Conservation (phyloP, 2,888 invertebrate species). For the Noctua fimbriata region DNA sequence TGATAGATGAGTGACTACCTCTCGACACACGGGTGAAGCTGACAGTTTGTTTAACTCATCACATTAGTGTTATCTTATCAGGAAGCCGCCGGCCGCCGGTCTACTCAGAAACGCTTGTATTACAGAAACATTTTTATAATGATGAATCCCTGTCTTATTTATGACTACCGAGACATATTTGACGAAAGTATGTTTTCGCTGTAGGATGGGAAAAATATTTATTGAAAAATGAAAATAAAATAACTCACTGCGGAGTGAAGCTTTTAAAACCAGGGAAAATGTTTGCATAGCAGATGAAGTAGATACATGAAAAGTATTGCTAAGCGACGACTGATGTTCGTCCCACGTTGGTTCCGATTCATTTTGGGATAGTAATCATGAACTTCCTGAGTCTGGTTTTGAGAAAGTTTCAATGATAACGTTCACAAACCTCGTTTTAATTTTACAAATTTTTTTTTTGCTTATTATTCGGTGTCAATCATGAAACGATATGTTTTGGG, state of each 20-base stretch:
- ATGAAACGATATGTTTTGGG: conserved; percentile 24
- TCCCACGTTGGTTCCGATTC: conserved; percentile 53
- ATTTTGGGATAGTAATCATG: conserved; percentile 40
- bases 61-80: conserved; percentile 75
- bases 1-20: conserved; percentile 67
- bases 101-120: conserved; percentile 65
- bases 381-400: conserved; percentile 38
- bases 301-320: conserved; percentile 21
- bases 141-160: conserved; percentile 69
- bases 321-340: conserved; percentile 44
- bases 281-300: background rate
- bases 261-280: conserved; percentile 25
- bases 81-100: conserved; percentile 63
- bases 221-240: conserved; percentile 17
- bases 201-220: conserved; percentile 30
- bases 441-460: conserved; percentile 21
- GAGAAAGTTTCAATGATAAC: conserved; percentile 45
- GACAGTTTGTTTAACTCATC: conserved; percentile 66
- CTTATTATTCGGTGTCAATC: conserved; percentile 11
- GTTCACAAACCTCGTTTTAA: conserved; percentile 15
- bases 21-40: conserved; percentile 57
- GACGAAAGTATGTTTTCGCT: conserved; percentile 36
- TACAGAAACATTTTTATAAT: conserved; percentile 73
- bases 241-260: conserved; percentile 17
- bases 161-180: conserved; percentile 63